phyloP scores from a whole-genome alignment of 2,113 vertebrate genomes.

The Ariopsis seemanni region DNA sequence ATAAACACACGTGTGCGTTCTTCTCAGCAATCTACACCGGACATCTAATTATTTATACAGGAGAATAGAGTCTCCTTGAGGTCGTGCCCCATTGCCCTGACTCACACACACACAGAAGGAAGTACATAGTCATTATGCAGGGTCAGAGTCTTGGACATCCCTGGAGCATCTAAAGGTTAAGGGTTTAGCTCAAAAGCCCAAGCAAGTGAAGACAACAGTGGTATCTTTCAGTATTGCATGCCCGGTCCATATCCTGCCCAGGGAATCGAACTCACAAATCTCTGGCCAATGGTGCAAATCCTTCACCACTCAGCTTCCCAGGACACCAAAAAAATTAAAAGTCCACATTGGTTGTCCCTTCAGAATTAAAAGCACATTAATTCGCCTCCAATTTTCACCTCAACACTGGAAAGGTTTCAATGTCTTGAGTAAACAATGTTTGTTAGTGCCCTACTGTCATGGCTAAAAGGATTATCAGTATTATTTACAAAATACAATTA shows the following conservation, averaged over 20 bases:
- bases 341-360: background rate
- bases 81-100: background rate
- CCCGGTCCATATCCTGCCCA: background rate
- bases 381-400: background rate
- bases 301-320: background rate
- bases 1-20: background rate
- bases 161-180: background rate
- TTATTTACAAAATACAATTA: background rate
- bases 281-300: background rate
- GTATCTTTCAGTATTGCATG: background rate
- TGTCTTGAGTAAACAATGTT: background rate
- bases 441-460: background rate
- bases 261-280: background rate
- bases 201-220: background rate
- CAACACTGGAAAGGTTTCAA: background rate
- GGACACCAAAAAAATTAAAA: background rate
- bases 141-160: background rate
- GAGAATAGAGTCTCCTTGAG: background rate
- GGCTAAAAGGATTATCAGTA: background rate
- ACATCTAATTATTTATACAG: constrained; percentile 5
- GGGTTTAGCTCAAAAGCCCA: background rate
- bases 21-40: background rate
- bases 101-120: background rate
- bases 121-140: background rate
- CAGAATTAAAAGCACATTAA: background rate